Base-by-base conservation (phyloP, 2,113 vertebrate genomes). In the Sylvietta virens region DNA sequence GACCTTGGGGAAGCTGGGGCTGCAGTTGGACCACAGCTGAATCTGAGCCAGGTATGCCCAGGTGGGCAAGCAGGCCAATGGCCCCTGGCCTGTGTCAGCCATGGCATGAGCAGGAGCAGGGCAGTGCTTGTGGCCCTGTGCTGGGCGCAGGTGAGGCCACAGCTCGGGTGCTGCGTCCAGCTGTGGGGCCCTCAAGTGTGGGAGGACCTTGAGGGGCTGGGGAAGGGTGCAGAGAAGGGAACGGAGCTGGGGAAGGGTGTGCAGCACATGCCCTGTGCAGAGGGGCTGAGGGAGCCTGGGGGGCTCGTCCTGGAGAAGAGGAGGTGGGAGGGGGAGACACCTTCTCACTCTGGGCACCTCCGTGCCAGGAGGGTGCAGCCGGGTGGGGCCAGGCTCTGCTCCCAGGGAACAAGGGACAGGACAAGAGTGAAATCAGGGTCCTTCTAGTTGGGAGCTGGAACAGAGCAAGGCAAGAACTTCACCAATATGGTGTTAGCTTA, bases 11-110 rank as follows among this genome's bases (percentile, higher is more conserved):
- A 24, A 61, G 4, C 8, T 6, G 5, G 5, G 22, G 24, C 50
- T 19, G 12, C 21, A 31, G 50, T 4, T n/a, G 17, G 39, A 21
- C 17, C 9, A 6, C 0, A 3, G 16, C 17, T n/a, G 22, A 42
- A 54, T 5, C 30, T 19, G 15, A 1, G 3, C 2, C n/a, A 37
- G 3, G 5, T 44, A 15, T 33, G 15, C 30, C 26, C 56, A 24
- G 56, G 28, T 48, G 28, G n/a, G 44, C 44, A 6, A 8, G n/a
- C 8, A 48, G 27, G n/a, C n/a, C n/a, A 60, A 5, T 11, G n/a
- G 27, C 27, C 30, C 37, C 28, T 28, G 45, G 66, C 13, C n/a
- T n/a, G 37, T 31, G 28, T 30, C 33, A 47, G 54, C n/a, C 28
- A 3, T 14, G 56, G 42, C 4, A 4, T 30, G 54, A 12, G 71